Evolutionary conservation across 2,888 invertebrate species (phyloP).

Genomic region (Vesta saturnalis): DNA sequence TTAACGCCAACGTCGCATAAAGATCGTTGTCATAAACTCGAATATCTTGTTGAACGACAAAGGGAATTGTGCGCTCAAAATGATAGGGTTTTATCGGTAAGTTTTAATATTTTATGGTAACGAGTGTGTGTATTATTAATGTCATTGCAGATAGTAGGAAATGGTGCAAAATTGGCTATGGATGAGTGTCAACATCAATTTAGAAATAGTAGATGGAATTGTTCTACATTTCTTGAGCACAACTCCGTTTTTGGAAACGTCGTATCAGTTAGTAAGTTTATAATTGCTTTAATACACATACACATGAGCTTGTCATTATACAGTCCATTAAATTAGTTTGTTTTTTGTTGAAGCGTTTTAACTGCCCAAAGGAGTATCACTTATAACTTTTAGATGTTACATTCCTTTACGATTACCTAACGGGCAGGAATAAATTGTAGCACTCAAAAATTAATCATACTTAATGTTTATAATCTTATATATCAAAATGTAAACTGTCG

Average conservation of each 20-base stretch:
- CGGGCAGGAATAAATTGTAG: neutral
- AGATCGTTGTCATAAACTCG: slow-evolving; percentile 75
- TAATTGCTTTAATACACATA: no score
- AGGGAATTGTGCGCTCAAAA: slow-evolving; percentile 78
- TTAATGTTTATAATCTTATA: neutral
- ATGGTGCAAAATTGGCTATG: slow-evolving; percentile 85
- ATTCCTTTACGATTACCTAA: slow-evolving; percentile 4
- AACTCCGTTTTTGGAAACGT: slow-evolving; percentile 84
- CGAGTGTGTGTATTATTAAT: neutral
- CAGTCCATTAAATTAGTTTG: no score
- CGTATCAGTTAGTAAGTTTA: slow-evolving; percentile 80
- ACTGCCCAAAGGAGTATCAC: no score
- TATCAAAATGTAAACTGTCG: neutral
- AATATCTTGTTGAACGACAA: slow-evolving; percentile 77
- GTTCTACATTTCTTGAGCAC: slow-evolving; percentile 79
- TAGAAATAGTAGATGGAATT: slow-evolving; percentile 88
- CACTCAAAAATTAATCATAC: neutral
- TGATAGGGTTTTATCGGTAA: slow-evolving; percentile 76
- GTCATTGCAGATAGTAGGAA: slow-evolving; percentile 75
- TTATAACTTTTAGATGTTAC: slow-evolving; percentile 32
- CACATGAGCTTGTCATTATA: no score
- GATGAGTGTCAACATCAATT: slow-evolving; percentile 94
- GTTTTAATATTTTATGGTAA: no score
- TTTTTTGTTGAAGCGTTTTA: no score
- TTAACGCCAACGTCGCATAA: slow-evolving; percentile 64